Evolutionary conservation across 2,113 vertebrate genomes (phyloP).

Genomic region (Bettongia penicillata): DNA sequence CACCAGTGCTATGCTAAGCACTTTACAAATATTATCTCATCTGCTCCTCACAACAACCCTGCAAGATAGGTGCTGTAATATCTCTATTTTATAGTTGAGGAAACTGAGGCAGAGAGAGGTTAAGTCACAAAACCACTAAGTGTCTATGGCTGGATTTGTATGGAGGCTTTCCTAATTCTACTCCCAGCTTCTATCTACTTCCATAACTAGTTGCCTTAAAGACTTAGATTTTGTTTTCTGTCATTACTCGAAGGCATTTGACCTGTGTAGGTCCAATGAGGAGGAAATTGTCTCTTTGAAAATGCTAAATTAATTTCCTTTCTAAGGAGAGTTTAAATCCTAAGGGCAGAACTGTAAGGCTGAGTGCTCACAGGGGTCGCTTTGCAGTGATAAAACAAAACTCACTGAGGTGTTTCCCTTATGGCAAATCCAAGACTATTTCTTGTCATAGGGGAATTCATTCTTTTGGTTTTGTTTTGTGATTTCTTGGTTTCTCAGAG

Average conservation of each 20-base stretch:
- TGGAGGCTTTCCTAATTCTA: not conserved
- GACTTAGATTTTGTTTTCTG: not conserved
- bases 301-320: not conserved
- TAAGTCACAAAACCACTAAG: not conserved
- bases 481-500: too few species aligned
- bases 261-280: not conserved
- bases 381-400: not conserved
- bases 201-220: not conserved
- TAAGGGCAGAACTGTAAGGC: not conserved
- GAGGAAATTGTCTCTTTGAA: not conserved
- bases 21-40: not conserved
- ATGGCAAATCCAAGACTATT: not conserved
- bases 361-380: not conserved
- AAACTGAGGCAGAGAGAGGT: not conserved
- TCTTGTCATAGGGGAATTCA: not conserved
- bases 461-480: too few species aligned
- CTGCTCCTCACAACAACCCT: not conserved
- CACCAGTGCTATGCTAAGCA: not conserved
- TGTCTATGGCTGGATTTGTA: not conserved
- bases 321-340: not conserved
- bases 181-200: not conserved
- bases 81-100: not conserved
- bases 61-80: not conserved
- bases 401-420: not conserved
- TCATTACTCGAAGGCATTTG: not conserved